Evolutionary conservation across 30 jellyfish, hydroid and myxozoan genomes (phyloP).

Genomic region (Nemopilema nomurai): DNA sequence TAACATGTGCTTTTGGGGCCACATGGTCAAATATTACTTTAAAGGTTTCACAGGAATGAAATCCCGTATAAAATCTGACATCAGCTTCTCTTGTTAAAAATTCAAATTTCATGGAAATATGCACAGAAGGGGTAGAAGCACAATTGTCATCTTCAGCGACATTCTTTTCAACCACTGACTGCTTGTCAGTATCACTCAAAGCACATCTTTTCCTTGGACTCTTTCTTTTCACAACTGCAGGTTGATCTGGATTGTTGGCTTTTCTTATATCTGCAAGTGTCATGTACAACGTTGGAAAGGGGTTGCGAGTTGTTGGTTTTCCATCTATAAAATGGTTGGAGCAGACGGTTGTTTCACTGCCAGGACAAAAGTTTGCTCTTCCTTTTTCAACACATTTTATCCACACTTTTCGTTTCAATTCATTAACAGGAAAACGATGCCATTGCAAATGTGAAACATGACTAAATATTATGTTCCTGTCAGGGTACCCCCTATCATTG

Average conservation of each 20-base stretch:
- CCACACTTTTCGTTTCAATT: slow-evolving; percentile 23
- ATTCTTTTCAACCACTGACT: slow-evolving; percentile 21
- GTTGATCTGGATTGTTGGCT: slow-evolving; percentile 10
- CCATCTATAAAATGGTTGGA: slow-evolving; percentile 56
- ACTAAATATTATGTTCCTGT: background rate
- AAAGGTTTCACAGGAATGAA: slow-evolving; percentile 10
- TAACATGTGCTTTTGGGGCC: slow-evolving; percentile 45
- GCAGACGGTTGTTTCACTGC: slow-evolving; percentile 22
- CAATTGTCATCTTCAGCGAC: background rate
- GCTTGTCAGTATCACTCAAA: slow-evolving; percentile 8
- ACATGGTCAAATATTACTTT: slow-evolving; percentile 9
- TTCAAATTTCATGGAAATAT: slow-evolving; percentile 48
- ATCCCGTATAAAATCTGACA: slow-evolving; percentile 55
- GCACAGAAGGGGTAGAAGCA: slow-evolving; percentile 14
- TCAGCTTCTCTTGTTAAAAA: slow-evolving; percentile 49
- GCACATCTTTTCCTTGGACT: slow-evolving; percentile 31
- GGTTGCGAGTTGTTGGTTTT: slow-evolving; percentile 41
- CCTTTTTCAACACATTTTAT: slow-evolving; percentile 34
- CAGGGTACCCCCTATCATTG: slow-evolving; percentile 56
- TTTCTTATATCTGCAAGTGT: slow-evolving; percentile 26
- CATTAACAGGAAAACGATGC: slow-evolving; percentile 25
- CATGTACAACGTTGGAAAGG: slow-evolving; percentile 37
- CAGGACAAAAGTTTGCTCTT: slow-evolving; percentile 39
- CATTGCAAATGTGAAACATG: slow-evolving; percentile 35
- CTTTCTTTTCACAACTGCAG: slow-evolving; percentile 13